phyloP scores from a whole-genome alignment of 2,797 vertebrate species.

The Xerus rutilus region DNA sequence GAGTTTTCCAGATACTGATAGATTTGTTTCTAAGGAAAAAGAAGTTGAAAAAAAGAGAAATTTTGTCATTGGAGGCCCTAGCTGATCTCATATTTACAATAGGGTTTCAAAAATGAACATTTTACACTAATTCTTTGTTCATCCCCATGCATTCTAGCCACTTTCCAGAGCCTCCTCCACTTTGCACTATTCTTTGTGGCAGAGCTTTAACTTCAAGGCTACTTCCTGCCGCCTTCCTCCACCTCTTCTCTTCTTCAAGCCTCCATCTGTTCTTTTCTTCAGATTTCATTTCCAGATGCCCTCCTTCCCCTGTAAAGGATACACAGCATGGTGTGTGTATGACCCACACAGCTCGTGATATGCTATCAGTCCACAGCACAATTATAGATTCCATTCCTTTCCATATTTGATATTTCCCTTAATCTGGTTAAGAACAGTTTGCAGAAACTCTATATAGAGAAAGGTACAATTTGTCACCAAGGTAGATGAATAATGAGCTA shows the following conservation, averaged over 20 bases:
- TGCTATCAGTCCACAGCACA: constrained; percentile 35
- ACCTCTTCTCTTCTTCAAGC: constrained; percentile 21
- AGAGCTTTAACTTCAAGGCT: constrained; percentile 44
- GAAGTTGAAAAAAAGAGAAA: constrained; percentile 61
- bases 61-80: constrained; percentile 31
- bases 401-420: constrained; percentile 48
- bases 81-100: neutral
- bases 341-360: constrained; percentile 43
- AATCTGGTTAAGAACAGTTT: constrained; percentile 36
- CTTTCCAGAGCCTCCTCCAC: constrained; percentile 2
- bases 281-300: constrained; percentile 51
- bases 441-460: constrained; percentile 23
- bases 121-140: constrained; percentile 59
- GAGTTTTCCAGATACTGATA: constrained; percentile 59
- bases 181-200: neutral
- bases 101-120: constrained; percentile 12
- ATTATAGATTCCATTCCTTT: constrained; percentile 56
- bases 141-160: neutral
- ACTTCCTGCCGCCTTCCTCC: constrained; percentile 58
- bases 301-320: constrained; percentile 29
- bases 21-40: constrained; percentile 72
- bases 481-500: constrained; percentile 24
- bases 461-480: constrained; percentile 37
- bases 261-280: constrained; percentile 58
- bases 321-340: neutral